Percentiles rank a stretch among this genome's conserved stretches.
phyloP scores from a whole-genome alignment of 2,113 vertebrate genomes.

The Nicator chloris region DNA sequence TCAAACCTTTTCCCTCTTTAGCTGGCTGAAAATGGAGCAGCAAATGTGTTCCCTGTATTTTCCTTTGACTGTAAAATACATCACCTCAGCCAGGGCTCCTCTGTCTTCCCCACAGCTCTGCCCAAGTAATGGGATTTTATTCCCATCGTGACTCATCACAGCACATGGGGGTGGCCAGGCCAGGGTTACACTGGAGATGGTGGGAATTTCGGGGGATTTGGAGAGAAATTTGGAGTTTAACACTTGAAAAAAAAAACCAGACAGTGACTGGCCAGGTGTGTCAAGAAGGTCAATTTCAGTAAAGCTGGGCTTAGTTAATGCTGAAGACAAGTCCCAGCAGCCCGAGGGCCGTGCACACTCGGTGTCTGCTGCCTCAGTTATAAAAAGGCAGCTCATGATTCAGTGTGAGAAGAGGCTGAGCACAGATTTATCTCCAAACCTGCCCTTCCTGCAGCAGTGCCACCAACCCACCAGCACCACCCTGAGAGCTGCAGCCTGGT shows the following conservation, averaged over 20 bases:
- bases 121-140: background rate
- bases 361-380: background rate
- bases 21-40: background rate
- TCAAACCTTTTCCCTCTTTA: background rate
- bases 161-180: background rate
- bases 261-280: background rate
- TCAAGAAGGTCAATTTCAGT: background rate
- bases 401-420: background rate
- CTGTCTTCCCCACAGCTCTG: background rate
- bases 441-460: slow-evolving; percentile 8
- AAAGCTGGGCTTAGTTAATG: background rate
- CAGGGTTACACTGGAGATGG: background rate
- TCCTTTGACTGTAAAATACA: background rate
- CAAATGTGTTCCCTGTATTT: background rate
- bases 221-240: background rate
- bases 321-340: background rate
- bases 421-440: background rate
- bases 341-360: background rate
- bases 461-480: background rate
- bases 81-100: background rate
- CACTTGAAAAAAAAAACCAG: background rate
- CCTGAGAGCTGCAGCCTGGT: background rate
- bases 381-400: slow-evolving; percentile 49
- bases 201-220: background rate
- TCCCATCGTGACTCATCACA: background rate